Evolutionary conservation across 2,797 vertebrate genomes (phyloP).

Genomic region (Sarcoramphus papa): DNA sequence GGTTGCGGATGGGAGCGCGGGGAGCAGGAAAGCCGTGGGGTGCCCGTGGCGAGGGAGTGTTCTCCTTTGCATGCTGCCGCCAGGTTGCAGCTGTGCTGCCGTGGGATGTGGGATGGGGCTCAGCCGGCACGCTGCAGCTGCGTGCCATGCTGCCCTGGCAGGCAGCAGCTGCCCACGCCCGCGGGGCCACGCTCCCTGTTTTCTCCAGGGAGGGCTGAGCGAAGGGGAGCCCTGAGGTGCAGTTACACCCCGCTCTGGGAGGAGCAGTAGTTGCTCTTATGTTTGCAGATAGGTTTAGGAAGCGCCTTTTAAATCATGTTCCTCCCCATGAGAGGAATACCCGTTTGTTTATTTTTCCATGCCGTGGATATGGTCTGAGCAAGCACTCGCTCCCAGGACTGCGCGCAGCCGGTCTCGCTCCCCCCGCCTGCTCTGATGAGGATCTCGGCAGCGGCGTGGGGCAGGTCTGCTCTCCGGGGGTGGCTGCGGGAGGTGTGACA

Average conservation of each 20-base stretch:
- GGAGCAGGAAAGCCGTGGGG: not conserved
- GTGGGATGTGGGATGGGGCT: rapidly evolving
- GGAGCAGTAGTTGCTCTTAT: not conserved
- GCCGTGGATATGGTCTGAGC: not conserved
- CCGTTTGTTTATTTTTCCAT: not conserved
- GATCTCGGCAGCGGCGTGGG: rapidly evolving
- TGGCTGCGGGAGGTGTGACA: not conserved
- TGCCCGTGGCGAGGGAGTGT: rapidly evolving
- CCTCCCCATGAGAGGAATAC: rapidly evolving
- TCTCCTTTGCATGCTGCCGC: not conserved
- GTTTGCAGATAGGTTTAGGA: not conserved
- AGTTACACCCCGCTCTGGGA: not conserved
- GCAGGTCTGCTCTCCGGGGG: not conserved
- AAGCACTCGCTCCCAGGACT: rapidly evolving
- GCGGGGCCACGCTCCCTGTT: rapidly evolving
- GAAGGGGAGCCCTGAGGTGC: rapidly evolving
- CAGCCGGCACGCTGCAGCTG: not conserved
- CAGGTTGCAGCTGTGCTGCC: not conserved
- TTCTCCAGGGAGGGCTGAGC: not conserved
- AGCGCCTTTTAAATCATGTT: rapidly evolving
- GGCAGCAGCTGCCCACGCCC: not conserved
- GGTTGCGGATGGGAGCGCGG: not conserved
- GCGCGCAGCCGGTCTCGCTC: rapidly evolving
- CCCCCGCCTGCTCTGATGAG: not conserved
- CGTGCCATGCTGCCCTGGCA: rapidly evolving